A percentile compares a stretch with the other conserved stretches of the same genome.
Evolutionary conservation across 64 coral and sea anemone genomes (phyloP).

Genomic region (Platygyra sinensis): DNA sequence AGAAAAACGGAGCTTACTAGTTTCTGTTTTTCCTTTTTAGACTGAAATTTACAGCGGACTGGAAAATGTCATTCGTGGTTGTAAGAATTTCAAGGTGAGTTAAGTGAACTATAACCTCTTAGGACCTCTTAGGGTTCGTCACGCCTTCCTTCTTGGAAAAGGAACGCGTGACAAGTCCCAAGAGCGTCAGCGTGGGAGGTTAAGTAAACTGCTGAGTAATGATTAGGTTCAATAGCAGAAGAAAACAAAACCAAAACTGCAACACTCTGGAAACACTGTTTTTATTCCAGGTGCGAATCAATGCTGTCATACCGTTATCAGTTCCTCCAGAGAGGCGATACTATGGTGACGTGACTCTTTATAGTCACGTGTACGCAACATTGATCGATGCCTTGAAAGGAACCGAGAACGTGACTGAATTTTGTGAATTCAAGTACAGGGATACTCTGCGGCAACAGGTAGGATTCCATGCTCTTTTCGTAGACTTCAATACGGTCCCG

Average conservation of each 20-base stretch:
- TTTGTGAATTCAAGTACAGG: slow-evolving; percentile 91
- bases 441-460: slow-evolving; percentile 91
- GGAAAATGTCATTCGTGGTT: slow-evolving; percentile 68
- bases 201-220: no score
- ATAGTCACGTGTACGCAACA: slow-evolving; percentile 49
- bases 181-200: no score
- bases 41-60: slow-evolving; percentile 59
- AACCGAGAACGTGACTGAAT: slow-evolving; percentile 88
- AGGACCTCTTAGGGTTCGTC: no score
- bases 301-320: slow-evolving; percentile 83
- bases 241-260: not conserved
- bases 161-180: no score
- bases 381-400: slow-evolving; percentile 63
- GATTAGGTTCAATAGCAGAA: no score
- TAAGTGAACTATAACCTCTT: not conserved
- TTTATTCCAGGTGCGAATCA: slow-evolving; percentile 83
- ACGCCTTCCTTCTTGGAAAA: no score
- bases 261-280: not conserved
- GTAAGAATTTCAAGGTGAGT: slow-evolving; percentile 97
- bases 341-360: slow-evolving; percentile 73
- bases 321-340: slow-evolving; percentile 72
- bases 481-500: not conserved
- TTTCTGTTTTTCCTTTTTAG: slow-evolving; percentile 39
- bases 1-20: not conserved
- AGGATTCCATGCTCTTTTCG: not conserved